Base-by-base conservation (phyloP, 2,113 vertebrate species). In the Oreochromis spilurus region DNA sequence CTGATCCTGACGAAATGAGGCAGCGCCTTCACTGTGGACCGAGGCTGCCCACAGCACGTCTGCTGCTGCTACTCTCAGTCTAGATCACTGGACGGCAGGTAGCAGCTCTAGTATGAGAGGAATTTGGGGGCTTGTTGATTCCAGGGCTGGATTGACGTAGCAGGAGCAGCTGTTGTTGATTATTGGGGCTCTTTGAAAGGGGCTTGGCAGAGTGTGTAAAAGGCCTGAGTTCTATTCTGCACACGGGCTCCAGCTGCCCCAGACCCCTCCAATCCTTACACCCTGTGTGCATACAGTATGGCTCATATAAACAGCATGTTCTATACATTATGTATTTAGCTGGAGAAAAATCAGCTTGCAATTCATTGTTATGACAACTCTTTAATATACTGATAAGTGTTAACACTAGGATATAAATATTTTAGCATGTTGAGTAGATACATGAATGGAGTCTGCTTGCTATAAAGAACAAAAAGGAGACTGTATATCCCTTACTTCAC, bases 111-210 rank as follows among this genome's bases (percentile, higher is more conserved):
- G 91, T 82, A 94, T 94, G 91, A 93, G 82, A 93, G 91, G 95
- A 96, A 96, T 95, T 93, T 93, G 88, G 85, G 81, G 86, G 89
- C 87, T 95, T 94, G 92, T 94, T 95, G 90, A 93, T 95, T 92
- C 88, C 91, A 93, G 86, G 67, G 62, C 91, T 82, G 83, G 91
- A 88, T 88, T 95, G 92, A 95, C 90, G 85, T 95, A 94, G 92
- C 87, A 36, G 19, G 67, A 85, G 84, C 95, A 96, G 95, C 94
- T 96, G 96, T 93, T 94, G 93, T 93, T 96, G 92, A 94, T 96
- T 96, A 96, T 90, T 86, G 87, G 85, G 94, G 91, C 88, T 94
- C 92, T 92, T 94, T 93, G 91, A 89, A 92, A 93, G 92, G 94
- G 92, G 89, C 81, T 95, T 88, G 81, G 89, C 5, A 21, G 90